Evolutionary conservation across 2,888 invertebrate species (phyloP).

Genomic region (Odontomyia ornata): DNA sequence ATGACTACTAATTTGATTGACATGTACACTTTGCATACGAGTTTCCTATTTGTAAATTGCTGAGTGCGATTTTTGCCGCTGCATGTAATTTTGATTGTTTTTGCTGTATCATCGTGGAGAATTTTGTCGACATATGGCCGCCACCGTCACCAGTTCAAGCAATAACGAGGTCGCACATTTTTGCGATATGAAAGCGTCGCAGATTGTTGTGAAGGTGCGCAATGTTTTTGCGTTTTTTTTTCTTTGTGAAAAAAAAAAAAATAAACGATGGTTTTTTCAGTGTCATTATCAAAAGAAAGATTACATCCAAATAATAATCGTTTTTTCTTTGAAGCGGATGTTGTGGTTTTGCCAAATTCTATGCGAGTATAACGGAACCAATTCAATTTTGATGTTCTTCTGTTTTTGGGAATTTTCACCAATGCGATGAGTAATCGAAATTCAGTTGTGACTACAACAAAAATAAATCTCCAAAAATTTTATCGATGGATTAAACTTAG

Average conservation of each 20-base stretch:
- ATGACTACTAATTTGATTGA: conserved; percentile 14
- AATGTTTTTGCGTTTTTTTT: neutral
- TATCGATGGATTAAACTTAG: too few species aligned
- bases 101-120: neutral
- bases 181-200: neutral
- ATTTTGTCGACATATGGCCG: conserved; percentile 1
- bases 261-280: neutral
- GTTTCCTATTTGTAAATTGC: neutral
- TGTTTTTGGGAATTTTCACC: too few species aligned
- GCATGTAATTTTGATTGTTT: neutral
- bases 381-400: neutral
- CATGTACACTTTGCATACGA: neutral
- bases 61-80: neutral
- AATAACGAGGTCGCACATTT: too few species aligned
- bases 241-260: neutral
- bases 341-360: neutral
- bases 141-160: too few species aligned
- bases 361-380: neutral
- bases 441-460: too few species aligned
- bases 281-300: conserved; percentile 2
- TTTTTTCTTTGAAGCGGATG: conserved; percentile 11
- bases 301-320: neutral
- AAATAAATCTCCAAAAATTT: too few species aligned
- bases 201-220: neutral
- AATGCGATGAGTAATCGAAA: too few species aligned